Conservation (phyloP, 2,113 vertebrate species). For the Prionailurus bengalensis region DNA sequence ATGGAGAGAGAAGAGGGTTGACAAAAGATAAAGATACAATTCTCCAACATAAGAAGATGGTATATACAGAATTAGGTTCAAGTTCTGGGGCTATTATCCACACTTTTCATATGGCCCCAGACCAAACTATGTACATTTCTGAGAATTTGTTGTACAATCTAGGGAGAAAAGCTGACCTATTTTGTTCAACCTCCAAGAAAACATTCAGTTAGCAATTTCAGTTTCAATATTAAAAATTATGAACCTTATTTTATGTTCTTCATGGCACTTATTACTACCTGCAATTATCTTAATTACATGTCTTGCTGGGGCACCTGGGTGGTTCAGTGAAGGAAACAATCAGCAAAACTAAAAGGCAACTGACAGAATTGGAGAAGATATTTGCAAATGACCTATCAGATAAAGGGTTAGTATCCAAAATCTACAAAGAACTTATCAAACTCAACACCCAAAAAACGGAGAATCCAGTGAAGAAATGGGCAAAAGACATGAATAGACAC, state of each 20-base stretch:
- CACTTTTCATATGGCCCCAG: background rate
- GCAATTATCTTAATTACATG: background rate
- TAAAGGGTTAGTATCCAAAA: too few relatives aligned
- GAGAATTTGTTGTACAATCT: background rate
- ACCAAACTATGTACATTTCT: background rate
- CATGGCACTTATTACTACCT: background rate
- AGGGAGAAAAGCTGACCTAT: background rate
- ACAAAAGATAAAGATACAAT: background rate
- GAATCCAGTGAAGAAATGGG: too few relatives aligned
- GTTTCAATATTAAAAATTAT: background rate
- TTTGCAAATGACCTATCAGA: too few relatives aligned
- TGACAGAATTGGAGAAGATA: too few relatives aligned
- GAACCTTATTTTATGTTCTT: conserved; percentile 38
- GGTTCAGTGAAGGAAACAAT: too few relatives aligned
- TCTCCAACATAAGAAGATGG: background rate
- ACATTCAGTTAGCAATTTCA: conserved; percentile 20
- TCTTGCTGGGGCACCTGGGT: background rate
- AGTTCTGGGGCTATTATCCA: background rate
- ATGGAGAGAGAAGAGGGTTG: background rate
- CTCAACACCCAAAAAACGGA: too few relatives aligned
- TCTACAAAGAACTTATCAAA: too few relatives aligned
- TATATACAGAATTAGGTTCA: background rate
- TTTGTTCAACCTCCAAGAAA: conserved; percentile 1
- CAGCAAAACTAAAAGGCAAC: too few relatives aligned
- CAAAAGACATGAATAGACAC: too few relatives aligned